A percentile compares a stretch with the other conserved stretches of the same genome.
phyloP scores from a whole-genome alignment of 2,113 vertebrate species.

The Laterallus jamaicensis region DNA sequence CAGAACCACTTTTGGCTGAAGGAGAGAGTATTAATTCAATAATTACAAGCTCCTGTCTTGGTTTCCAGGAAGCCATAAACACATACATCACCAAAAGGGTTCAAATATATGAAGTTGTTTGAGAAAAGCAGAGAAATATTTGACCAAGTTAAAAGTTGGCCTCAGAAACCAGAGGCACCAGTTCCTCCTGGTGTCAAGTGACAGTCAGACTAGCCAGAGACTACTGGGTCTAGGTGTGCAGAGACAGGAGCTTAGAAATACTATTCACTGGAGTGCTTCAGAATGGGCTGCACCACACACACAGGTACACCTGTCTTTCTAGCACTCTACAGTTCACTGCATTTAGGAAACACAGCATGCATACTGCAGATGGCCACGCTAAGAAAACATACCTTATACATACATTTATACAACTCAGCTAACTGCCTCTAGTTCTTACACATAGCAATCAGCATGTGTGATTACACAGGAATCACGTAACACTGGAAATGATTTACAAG shows the following conservation, averaged over 20 bases:
- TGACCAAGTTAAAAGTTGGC: background rate
- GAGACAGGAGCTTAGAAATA: background rate
- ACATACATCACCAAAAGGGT: background rate
- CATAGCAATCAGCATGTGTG: background rate
- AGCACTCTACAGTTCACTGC: background rate
- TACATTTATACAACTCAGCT: background rate
- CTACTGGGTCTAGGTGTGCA: background rate
- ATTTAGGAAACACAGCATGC: fast-evolving
- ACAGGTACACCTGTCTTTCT: background rate
- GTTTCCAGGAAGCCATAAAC: background rate
- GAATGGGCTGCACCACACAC: background rate
- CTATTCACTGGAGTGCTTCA: background rate
- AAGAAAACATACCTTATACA: background rate
- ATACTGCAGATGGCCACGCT: background rate
- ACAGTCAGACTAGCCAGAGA: background rate
- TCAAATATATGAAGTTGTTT: background rate
- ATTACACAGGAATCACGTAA: background rate
- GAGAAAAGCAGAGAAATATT: background rate
- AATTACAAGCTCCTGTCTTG: background rate
- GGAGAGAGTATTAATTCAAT: background rate
- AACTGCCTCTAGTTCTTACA: background rate
- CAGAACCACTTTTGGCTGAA: background rate
- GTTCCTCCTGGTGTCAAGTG: background rate
- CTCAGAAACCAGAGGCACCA: background rate
- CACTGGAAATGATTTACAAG: background rate